These are phyloP conservation scores for Eulithis prunata DNA, from an alignment of 2,888 invertebrate species.

Conservation along the genomic window DNA sequence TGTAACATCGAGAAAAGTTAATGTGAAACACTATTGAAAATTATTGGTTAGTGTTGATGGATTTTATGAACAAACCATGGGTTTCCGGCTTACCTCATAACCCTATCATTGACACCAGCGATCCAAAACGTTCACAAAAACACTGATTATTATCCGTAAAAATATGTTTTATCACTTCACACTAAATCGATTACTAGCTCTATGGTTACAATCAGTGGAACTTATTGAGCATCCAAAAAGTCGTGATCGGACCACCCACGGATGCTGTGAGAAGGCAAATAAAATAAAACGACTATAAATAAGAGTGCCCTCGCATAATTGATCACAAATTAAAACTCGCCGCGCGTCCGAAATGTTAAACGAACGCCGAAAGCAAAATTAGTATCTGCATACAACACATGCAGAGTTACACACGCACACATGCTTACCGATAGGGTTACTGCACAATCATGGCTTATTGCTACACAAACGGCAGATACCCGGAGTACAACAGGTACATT, in stretches of 20 bases:
- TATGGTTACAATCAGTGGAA: constrained; percentile 75
- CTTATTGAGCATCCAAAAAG: constrained; percentile 77
- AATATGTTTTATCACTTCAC: constrained; percentile 39
- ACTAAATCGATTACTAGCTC: constrained; percentile 59
- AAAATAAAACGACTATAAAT: constrained; percentile 83
- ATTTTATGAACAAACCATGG: neutral
- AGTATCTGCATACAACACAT: constrained; percentile 58
- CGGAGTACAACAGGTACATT: neutral
- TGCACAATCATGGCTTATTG: neutral
- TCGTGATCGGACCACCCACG: constrained; percentile 83
- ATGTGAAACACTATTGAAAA: neutral
- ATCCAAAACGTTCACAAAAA: constrained; percentile 26
- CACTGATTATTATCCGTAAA: constrained; percentile 29
- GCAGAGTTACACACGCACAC: constrained; percentile 51
- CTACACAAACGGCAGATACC: neutral
- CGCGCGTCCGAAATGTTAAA: constrained; percentile 80
- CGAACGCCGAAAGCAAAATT: constrained; percentile 79
- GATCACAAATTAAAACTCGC: constrained; percentile 84
- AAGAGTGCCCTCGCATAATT: constrained; percentile 83
- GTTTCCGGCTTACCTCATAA: constrained; percentile 22
- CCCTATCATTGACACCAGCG: constrained; percentile 24
- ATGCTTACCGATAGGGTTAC: constrained; percentile 33
- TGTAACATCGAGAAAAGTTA: neutral
- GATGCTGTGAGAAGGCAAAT: constrained; percentile 78
- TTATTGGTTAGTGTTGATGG: neutral